phyloP scores from a whole-genome alignment of 2,797 vertebrate genomes.

The Gephyroberyx darwinii region DNA sequence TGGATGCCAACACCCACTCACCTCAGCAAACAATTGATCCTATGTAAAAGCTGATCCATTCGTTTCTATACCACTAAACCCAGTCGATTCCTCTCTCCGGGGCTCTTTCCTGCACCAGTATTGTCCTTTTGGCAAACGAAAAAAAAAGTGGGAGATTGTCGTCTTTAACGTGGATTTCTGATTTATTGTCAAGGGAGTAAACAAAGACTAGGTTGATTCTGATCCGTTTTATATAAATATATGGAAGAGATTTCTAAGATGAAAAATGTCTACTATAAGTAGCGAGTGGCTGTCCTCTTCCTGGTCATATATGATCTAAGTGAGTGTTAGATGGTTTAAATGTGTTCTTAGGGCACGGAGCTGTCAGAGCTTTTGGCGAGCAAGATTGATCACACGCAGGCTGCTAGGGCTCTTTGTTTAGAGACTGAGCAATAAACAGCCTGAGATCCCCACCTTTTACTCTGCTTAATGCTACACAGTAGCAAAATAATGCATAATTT shows the following conservation, averaged over 20 bases:
- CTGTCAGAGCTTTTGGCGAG: conserved; percentile 98
- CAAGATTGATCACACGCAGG: conserved; percentile 97
- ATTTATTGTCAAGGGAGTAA: conserved; percentile 21
- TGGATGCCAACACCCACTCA: conserved; percentile 93
- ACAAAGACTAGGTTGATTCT: conserved; percentile 11
- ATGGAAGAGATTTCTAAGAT: conserved; percentile 31
- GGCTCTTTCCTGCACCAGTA: conserved; percentile 39
- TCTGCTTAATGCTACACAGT: conserved; percentile 65
- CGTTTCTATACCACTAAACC: conserved; percentile 57
- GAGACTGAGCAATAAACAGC: conserved; percentile 93
- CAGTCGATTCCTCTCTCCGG: conserved; percentile 49
- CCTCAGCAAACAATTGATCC: conserved; percentile 86
- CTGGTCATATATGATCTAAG: conserved; percentile 91
- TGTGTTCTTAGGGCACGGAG: conserved; percentile 98
- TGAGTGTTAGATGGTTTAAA: conserved; percentile 94
- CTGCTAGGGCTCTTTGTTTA: conserved; percentile 97
- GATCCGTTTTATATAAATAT: conserved; percentile 39
- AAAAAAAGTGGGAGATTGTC: conserved; percentile 5
- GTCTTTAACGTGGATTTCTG: conserved; percentile 19
- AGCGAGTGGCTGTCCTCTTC: conserved; percentile 86
- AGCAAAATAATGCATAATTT: conserved; percentile 52
- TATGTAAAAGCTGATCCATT: conserved; percentile 66
- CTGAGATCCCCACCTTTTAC: conserved; percentile 70
- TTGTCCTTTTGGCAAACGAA: conserved; percentile 59
- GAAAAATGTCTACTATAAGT: conserved; percentile 43